phyloP scores from a whole-genome alignment of 2,888 invertebrate species.

The Pristionchus arcanus region DNA sequence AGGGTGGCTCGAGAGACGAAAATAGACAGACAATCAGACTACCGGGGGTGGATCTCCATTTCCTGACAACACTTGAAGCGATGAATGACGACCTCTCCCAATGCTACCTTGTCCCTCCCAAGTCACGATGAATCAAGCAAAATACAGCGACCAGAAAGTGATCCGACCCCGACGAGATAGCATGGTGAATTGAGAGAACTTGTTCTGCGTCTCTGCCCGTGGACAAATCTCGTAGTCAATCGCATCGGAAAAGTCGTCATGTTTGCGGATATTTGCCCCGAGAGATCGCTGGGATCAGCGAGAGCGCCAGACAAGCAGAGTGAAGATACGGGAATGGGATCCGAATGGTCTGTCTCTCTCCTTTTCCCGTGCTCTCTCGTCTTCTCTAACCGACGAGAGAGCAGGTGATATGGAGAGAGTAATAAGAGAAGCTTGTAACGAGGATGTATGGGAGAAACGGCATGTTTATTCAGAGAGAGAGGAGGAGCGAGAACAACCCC shows the following conservation, averaged over 20 bases:
- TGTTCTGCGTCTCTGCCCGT: not conserved
- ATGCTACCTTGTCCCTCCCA: not conserved
- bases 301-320: slow-evolving; percentile 36
- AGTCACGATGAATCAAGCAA: not conserved
- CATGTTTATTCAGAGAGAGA: not conserved
- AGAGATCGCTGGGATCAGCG: not conserved
- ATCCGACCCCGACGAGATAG: not conserved
- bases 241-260: slow-evolving; percentile 34
- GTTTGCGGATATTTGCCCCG: slow-evolving; percentile 23
- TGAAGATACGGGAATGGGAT: not conserved
- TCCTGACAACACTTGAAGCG: not conserved
- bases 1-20: not conserved
- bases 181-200: not conserved
- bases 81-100: not conserved
- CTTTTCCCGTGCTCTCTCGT: not conserved
- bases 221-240: slow-evolving; percentile 25
- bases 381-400: not conserved
- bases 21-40: not conserved
- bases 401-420: not conserved
- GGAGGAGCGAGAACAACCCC: not conserved
- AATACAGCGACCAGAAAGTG: not conserved
- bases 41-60: not conserved
- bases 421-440: not conserved
- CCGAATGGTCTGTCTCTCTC: not conserved
- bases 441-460: not conserved